Evolutionary conservation across 2,888 invertebrate species (phyloP), one percentile per base, ranked within the genome.

Genomic region (Charanyca ferruginea): DNA sequence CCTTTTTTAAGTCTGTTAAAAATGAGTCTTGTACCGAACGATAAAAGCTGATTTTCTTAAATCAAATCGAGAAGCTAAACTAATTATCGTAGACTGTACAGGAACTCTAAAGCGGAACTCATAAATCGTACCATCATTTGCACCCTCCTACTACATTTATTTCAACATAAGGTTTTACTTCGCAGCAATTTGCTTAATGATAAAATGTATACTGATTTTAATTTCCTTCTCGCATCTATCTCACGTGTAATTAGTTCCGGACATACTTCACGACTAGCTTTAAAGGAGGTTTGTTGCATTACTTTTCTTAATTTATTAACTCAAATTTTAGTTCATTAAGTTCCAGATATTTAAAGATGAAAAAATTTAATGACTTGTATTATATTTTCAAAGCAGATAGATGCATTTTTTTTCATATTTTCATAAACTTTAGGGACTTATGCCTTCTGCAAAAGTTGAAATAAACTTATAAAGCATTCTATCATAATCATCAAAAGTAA

Each of bases 171-270:
- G 62, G 62, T 64, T 77, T 76, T 65, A 69, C 64, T 72, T 68
- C 74, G 44, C 51, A 67, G 68, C 49, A 54, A 68, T 75, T 74
- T 57, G 52, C 66, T 81, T 85, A 81, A 83, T 66, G 66, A 73
- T 66, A 57, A 69, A 81, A 85, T 83, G 77, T 85, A 87, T 86
- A 80, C 76, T 71, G 72, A 79, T 70, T 66, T 71, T 77, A 73
- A 85, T 87, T 87, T 87, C 86, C 85, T 80, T 69, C 72, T 78
- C 79, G 57, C 82, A 87, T 89, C 63, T 53, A 84, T 89, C 81
- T 83, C 68, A 41, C 55, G 64, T 42, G 48, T 57, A 69, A 81
- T 85, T 85, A 83, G 83, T 83, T 78, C 64, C 81, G 81, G 72
- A 61, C 42, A 75, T 75, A 60, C 53, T 66, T 66, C 54, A 65